Evolutionary conservation across 2,888 invertebrate genomes (phyloP).

Genomic region (Keiferia lycopersicella): DNA sequence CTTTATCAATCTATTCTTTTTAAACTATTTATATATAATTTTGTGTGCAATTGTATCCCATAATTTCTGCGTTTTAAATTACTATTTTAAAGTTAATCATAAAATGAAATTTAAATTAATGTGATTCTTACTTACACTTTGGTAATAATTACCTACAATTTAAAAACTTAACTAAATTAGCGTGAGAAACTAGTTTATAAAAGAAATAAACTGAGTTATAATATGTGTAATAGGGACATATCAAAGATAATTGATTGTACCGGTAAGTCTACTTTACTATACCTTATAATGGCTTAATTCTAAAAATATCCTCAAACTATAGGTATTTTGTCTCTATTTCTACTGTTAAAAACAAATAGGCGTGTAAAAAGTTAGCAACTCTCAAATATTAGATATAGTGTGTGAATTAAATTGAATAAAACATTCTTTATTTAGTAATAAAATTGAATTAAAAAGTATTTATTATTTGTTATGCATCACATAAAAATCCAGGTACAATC

Average conservation of each 20-base stretch:
- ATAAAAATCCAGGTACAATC: background rate
- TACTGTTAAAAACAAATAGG: too few relatives aligned
- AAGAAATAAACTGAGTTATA: slow-evolving; percentile 33
- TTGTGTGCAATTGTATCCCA: background rate
- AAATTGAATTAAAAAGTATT: background rate
- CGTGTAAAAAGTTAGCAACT: too few relatives aligned
- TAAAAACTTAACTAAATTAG: slow-evolving; percentile 38
- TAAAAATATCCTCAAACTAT: too few relatives aligned
- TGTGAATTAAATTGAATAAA: too few relatives aligned
- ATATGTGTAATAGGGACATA: background rate
- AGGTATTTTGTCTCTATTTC: too few relatives aligned
- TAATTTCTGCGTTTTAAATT: background rate
- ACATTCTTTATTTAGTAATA: background rate
- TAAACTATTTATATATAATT: too few relatives aligned
- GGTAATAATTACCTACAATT: slow-evolving; percentile 75
- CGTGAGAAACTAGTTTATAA: slow-evolving; percentile 50
- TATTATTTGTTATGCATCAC: background rate
- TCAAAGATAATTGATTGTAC: background rate
- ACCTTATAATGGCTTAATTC: background rate
- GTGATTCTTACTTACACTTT: slow-evolving; percentile 78
- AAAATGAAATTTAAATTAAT: slow-evolving; percentile 51
- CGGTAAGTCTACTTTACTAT: background rate
- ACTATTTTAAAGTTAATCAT: slow-evolving; percentile 35
- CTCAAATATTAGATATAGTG: too few relatives aligned
- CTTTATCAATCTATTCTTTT: background rate